phyloP scores from a whole-genome alignment of 2,113 vertebrate genomes.

The Vulpes lagopus region DNA sequence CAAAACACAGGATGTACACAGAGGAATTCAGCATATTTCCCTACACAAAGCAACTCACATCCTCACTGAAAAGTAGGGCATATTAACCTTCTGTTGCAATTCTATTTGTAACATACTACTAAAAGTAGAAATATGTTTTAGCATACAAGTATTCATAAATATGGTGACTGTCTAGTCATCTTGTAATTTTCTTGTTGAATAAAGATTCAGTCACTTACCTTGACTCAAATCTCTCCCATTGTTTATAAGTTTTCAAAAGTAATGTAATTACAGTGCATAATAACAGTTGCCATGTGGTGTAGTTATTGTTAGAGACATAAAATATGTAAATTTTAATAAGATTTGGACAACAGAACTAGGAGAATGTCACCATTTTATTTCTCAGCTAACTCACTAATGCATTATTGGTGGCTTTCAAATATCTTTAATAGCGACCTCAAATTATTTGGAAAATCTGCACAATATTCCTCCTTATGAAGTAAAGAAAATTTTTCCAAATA shows the following conservation, averaged over 20 bases:
- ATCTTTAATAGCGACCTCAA: not conserved
- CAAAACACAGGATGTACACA: not conserved
- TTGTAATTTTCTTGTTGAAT: not conserved
- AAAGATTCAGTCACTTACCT: not conserved
- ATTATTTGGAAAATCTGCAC: not conserved
- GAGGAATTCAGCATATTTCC: not conserved
- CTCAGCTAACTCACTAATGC: not conserved
- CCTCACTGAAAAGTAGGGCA: not conserved
- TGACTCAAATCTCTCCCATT: not conserved
- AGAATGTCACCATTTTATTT: not conserved
- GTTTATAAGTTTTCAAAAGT: not conserved
- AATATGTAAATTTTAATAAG: not conserved
- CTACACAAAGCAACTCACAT: not conserved
- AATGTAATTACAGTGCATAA: not conserved
- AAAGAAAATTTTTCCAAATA: not conserved
- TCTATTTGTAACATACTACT: not conserved
- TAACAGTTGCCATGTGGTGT: not conserved
- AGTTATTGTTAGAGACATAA: not conserved
- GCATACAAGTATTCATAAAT: not conserved
- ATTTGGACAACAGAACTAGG: not conserved
- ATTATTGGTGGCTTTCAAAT: not conserved
- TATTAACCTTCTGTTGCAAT: not conserved
- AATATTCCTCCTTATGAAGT: not conserved
- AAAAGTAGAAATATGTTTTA: conserved; percentile 29
- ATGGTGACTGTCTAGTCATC: not conserved